These are phyloP conservation scores for Zoanthus gigantus DNA, from an alignment of 92 coral and sea anemone genomes.

Conservation along the genomic window DNA sequence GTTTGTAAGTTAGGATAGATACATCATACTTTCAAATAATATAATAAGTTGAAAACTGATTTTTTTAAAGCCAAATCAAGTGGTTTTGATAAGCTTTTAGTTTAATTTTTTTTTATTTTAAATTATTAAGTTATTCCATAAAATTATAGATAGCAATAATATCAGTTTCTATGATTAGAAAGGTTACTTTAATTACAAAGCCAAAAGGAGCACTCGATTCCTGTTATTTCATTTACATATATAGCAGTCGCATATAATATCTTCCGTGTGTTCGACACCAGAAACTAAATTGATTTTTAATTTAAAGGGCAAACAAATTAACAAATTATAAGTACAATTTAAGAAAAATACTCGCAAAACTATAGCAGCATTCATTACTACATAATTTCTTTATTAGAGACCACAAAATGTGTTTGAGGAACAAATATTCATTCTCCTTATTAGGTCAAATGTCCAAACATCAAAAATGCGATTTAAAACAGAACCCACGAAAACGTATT, in stretches of 20 bases:
- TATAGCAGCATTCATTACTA: background rate
- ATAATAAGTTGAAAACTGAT: too few relatives aligned
- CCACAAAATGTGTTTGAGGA: background rate
- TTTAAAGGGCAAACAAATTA: background rate
- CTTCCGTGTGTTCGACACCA: background rate
- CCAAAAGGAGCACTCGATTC: background rate
- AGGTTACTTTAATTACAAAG: background rate
- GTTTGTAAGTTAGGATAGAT: too few relatives aligned
- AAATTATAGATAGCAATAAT: too few relatives aligned
- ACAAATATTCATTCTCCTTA: background rate
- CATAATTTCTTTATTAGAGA: background rate
- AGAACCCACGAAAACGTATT: background rate
- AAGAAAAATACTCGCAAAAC: background rate
- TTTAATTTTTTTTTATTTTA: too few relatives aligned
- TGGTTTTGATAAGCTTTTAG: too few relatives aligned
- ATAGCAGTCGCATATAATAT: background rate
- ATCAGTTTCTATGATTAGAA: background rate
- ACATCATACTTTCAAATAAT: too few relatives aligned
- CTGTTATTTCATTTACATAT: too few relatives aligned
- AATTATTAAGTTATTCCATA: too few relatives aligned
- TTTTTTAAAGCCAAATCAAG: too few relatives aligned
- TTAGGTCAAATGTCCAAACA: background rate
- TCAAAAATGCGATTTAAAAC: constrained; percentile 18
- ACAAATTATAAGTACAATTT: background rate
- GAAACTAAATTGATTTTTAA: background rate